Conservation (phyloP, 35 echinoderm and acorn worm genomes). For the Ophiothrix spiculata region DNA sequence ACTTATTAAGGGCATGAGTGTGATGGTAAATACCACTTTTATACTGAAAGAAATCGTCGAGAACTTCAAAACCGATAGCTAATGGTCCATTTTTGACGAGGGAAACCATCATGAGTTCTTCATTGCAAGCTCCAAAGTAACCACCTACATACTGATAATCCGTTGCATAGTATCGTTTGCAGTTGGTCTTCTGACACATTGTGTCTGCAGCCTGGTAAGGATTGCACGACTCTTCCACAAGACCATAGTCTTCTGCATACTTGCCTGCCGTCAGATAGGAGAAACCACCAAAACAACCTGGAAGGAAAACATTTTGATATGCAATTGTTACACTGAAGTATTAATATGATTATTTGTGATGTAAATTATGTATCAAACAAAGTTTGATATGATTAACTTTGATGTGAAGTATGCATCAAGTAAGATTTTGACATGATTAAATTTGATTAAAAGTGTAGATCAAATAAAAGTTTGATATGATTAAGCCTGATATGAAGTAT, state of each 20-base stretch:
- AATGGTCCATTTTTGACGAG: slow-evolving; percentile 88
- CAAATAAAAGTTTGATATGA: too few relatives aligned
- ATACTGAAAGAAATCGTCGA: slow-evolving; percentile 65
- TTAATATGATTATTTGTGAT: too few relatives aligned
- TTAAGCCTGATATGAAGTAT: too few relatives aligned
- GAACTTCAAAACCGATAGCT: slow-evolving; percentile 70
- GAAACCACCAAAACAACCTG: slow-evolving; percentile 86
- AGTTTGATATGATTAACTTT: too few relatives aligned
- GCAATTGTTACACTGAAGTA: too few relatives aligned
- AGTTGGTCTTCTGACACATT: slow-evolving; percentile 46
- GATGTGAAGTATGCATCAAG: too few relatives aligned
- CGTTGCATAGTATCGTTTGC: slow-evolving; percentile 78
- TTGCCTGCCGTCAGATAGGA: slow-evolving; percentile 90
- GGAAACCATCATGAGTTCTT: slow-evolving; percentile 68
- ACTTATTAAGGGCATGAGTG: slow-evolving; percentile 43
- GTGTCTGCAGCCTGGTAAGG: slow-evolving; percentile 58
- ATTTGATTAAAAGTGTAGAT: too few relatives aligned
- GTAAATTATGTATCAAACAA: too few relatives aligned
- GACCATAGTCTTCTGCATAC: slow-evolving; percentile 86
- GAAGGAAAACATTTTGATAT: too few relatives aligned
- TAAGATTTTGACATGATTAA: too few relatives aligned
- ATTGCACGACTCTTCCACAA: slow-evolving; percentile 79
- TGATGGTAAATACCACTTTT: slow-evolving; percentile 83
- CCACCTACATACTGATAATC: slow-evolving; percentile 88
- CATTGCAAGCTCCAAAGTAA: slow-evolving; percentile 90